Evolutionary conservation across 1,140 invertebrate species (phyloP).

Genomic region (Drosophila prosaltans): DNA sequence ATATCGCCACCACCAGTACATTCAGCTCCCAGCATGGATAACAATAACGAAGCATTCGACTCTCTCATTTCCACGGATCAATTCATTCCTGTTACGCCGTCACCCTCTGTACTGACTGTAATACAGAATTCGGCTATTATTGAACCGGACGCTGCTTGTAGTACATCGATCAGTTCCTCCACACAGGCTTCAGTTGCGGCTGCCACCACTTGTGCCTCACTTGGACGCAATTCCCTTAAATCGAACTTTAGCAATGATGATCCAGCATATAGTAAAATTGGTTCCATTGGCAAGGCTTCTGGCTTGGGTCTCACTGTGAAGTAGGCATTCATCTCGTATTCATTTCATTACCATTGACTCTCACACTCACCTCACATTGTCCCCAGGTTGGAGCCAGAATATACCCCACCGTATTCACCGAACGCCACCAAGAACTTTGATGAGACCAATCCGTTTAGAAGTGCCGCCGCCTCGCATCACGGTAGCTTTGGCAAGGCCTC

Average conservation of each 20-base stretch:
- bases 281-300: conserved; percentile 77
- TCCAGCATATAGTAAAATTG: conserved; percentile 77
- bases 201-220: conserved; percentile 58
- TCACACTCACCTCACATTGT: conserved; percentile 5
- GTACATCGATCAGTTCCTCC: conserved; percentile 71
- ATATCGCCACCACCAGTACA: conserved; percentile 34
- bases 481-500: conserved; percentile 83
- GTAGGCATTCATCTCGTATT: conserved; percentile 41
- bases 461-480: conserved; percentile 70
- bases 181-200: conserved; percentile 48
- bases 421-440: conserved; percentile 78
- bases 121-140: conserved; percentile 80
- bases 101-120: conserved; percentile 79
- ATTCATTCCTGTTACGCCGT: conserved; percentile 69
- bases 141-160: conserved; percentile 69
- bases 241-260: conserved; percentile 81
- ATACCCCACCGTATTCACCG: conserved; percentile 68
- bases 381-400: conserved; percentile 72
- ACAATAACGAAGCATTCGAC: conserved; percentile 77
- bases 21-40: conserved; percentile 60
- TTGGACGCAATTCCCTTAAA: conserved; percentile 75
- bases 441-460: conserved; percentile 81
- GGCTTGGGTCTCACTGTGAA: conserved; percentile 71
- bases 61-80: conserved; percentile 68
- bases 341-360: neutral